Evolutionary conservation across 2,797 vertebrate species (phyloP), one percentile per base, ranked within the genome.

Genomic region (Sylvilagus floridanus): DNA sequence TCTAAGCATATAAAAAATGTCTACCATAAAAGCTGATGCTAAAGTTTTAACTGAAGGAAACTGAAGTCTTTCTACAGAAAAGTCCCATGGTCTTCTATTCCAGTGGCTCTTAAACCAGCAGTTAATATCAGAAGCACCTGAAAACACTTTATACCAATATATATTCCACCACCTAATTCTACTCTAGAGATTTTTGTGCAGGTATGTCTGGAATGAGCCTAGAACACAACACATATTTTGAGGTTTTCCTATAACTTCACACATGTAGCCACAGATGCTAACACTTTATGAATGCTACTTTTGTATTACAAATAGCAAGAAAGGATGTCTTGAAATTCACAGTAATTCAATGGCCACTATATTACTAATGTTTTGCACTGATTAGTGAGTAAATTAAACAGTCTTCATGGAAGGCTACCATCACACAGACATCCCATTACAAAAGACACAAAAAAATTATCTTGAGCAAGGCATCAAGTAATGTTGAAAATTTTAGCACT

Each of bases 231-330:
- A 81, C 35, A 17, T 84, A 35, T 24, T 82, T 85, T 73, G 90
- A 37, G 66, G 82, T 19, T 81, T 50, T 86, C 42, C 76, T 50
- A 95, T 28, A 93, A 82, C 84, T 81, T 94, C 63, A 96, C 94
- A 88, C 26, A 81, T 2, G 76, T 0, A 93, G 28, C 30, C 54
- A 47, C 35, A 88, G 35, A 75, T 88, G 84, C 57, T 30, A 88
- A 21, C 50, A 79, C 22, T 94, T 95, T 77, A 66, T 24, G 88
- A n/a, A 79, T 4, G 16, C 11, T 60, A 71, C n/a, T 84, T 42
- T 32, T 76, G 22, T 62, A 47, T 60, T 81, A 92, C 28, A 21
- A 62, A 50, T 30, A 76, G 24, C 30, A 90, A 84, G 35, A 96
- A 92, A 17, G 68, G 5, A 2, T 24, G 13, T 32, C 69, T 85